These are phyloP conservation scores for Cynoglossus semilaevis DNA, from an alignment of 2,113 vertebrate species.

Conservation along the genomic window DNA sequence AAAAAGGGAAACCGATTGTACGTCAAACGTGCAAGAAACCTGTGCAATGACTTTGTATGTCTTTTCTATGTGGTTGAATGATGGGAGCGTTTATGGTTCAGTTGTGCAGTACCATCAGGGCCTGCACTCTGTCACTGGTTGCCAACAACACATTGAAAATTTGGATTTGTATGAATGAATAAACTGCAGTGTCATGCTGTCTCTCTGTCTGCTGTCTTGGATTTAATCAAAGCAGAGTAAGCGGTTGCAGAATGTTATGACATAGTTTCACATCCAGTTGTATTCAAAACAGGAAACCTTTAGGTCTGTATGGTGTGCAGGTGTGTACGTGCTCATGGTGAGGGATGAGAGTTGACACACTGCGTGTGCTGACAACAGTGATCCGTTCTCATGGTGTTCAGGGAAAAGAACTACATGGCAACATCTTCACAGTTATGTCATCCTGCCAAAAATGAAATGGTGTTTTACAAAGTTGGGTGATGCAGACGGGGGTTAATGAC, in stretches of 20 bases:
- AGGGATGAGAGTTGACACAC: too few relatives aligned
- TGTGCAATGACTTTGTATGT: constrained; percentile 79
- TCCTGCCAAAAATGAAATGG: too few relatives aligned
- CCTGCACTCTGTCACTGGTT: constrained; percentile 64
- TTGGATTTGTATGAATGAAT: constrained; percentile 73
- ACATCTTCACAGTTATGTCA: too few relatives aligned
- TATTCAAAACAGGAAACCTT: neutral
- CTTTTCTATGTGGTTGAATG: constrained; percentile 71
- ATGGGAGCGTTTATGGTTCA: constrained; percentile 66
- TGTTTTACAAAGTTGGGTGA: too few relatives aligned
- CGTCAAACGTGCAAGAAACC: constrained; percentile 73
- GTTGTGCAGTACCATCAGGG: constrained; percentile 51
- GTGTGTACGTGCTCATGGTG: too few relatives aligned
- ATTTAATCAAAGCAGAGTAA: neutral
- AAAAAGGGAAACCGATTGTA: constrained; percentile 78
- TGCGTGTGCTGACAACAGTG: too few relatives aligned
- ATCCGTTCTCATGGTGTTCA: too few relatives aligned
- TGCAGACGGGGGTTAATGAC: too few relatives aligned
- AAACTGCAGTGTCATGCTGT: constrained; percentile 71
- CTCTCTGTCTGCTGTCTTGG: neutral
- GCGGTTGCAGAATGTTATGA: neutral
- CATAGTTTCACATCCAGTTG: constrained; percentile 3
- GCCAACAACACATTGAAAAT: constrained; percentile 55
- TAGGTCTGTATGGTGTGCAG: too few relatives aligned
- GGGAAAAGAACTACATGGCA: too few relatives aligned